Percentiles rank a stretch among this genome's conserved stretches.
Conservation (phyloP, 2,797 vertebrate genomes). For the Zalophus californianus region DNA sequence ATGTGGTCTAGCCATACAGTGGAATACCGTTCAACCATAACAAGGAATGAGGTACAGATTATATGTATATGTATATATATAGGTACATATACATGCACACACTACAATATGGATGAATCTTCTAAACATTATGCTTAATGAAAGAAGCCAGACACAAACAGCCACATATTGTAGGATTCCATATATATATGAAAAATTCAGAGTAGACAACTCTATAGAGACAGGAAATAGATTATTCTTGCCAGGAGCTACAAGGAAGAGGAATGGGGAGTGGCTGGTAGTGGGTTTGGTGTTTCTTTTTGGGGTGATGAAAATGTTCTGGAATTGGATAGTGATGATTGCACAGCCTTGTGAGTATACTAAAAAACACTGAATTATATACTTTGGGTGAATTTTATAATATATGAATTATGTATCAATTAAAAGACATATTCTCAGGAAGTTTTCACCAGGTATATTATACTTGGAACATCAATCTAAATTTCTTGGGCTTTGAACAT, state of each 20-base stretch:
- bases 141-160: background rate
- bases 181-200: background rate
- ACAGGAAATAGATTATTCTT: background rate
- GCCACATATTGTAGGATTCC: background rate
- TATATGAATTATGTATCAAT: background rate
- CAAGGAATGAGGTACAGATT: background rate
- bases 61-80: too few relatives aligned
- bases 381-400: background rate
- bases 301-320: background rate
- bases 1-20: background rate
- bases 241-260: background rate
- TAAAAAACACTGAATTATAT: background rate
- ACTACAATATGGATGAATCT: background rate
- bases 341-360: background rate
- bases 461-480: background rate
- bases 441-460: background rate
- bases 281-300: background rate
- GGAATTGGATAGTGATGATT: background rate
- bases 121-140: background rate
- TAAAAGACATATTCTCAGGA: background rate
- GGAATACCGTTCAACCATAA: background rate
- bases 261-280: background rate
- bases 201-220: background rate
- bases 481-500: slow-evolving; percentile 3
- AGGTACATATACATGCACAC: too few relatives aligned